Conservation (phyloP, 2,797 vertebrate species). For the Miichthys miiuy region DNA sequence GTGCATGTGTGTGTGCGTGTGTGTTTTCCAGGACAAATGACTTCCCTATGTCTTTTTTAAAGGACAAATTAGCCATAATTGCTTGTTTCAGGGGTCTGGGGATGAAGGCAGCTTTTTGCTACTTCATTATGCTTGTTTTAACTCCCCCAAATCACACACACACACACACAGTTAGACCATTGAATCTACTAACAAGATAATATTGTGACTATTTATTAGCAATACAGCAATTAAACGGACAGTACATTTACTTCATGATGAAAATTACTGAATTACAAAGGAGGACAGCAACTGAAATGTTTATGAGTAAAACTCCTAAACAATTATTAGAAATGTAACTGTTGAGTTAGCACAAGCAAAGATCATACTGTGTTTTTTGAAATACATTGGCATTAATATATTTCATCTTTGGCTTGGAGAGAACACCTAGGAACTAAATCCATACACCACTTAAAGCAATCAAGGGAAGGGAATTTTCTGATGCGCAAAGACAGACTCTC, state of each 20-base stretch:
- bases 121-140: constrained; percentile 77
- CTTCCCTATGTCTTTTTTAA: constrained; percentile 80
- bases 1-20: constrained; percentile 13
- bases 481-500: constrained; percentile 78
- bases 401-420: constrained; percentile 48
- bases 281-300: constrained; percentile 33
- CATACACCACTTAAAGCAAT: constrained; percentile 69
- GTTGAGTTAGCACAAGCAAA: constrained; percentile 28
- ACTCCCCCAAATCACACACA: constrained; percentile 43
- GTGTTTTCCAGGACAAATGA: constrained; percentile 75
- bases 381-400: constrained; percentile 58
- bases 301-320: constrained; percentile 51
- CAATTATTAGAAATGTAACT: constrained; percentile 49
- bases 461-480: constrained; percentile 66
- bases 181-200: constrained; percentile 71
- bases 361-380: constrained; percentile 32
- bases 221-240: constrained; percentile 69
- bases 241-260: constrained; percentile 58
- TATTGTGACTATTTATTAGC: constrained; percentile 75
- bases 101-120: constrained; percentile 76
- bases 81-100: constrained; percentile 79
- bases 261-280: constrained; percentile 51
- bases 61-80: constrained; percentile 87
- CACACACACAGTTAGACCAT: constrained; percentile 25
- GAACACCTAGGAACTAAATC: constrained; percentile 62